These are phyloP conservation scores for Lithobates sylvaticus DNA, from an alignment of 2,797 vertebrate species.

Conservation along the genomic window DNA sequence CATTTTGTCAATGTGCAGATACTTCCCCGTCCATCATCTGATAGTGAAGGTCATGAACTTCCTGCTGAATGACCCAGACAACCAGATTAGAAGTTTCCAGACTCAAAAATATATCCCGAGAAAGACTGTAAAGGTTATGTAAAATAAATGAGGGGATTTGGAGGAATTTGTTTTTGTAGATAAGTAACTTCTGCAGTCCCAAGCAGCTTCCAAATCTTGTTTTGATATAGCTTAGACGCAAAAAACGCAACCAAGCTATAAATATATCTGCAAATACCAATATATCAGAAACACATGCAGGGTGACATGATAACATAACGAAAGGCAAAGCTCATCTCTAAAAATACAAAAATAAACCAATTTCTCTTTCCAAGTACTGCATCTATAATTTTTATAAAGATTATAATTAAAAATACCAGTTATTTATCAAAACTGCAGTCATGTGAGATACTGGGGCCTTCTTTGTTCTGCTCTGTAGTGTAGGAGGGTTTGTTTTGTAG, in stretches of 20 bases:
- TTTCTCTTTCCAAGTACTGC: too few species aligned
- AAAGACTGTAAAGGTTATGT: conserved; percentile 38
- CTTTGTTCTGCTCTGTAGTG: too few species aligned
- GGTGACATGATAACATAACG: background rate
- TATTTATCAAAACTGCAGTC: too few species aligned
- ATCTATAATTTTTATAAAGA: too few species aligned
- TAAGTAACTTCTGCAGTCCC: conserved; percentile 30
- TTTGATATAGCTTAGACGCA: conserved; percentile 20
- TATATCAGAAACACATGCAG: conserved; percentile 9
- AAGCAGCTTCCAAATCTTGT: conserved; percentile 23
- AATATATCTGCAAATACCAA: conserved; percentile 16
- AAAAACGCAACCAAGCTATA: conserved; percentile 4
- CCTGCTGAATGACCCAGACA: conserved; percentile 3
- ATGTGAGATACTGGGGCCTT: too few species aligned
- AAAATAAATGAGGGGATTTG: conserved; percentile 48
- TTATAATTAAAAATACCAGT: too few species aligned
- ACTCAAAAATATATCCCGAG: conserved; percentile 19
- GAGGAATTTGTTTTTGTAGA: conserved; percentile 43
- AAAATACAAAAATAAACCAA: too few species aligned
- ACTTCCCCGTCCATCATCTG: background rate
- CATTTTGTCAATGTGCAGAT: too few species aligned
- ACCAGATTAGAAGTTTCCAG: conserved; percentile 23
- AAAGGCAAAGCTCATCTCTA: background rate
- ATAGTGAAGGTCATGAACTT: conserved; percentile 28
- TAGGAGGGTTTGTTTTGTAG: too few species aligned